Evolutionary conservation across 1,140 invertebrate genomes (phyloP).

Genomic region (Augochlora pura): DNA sequence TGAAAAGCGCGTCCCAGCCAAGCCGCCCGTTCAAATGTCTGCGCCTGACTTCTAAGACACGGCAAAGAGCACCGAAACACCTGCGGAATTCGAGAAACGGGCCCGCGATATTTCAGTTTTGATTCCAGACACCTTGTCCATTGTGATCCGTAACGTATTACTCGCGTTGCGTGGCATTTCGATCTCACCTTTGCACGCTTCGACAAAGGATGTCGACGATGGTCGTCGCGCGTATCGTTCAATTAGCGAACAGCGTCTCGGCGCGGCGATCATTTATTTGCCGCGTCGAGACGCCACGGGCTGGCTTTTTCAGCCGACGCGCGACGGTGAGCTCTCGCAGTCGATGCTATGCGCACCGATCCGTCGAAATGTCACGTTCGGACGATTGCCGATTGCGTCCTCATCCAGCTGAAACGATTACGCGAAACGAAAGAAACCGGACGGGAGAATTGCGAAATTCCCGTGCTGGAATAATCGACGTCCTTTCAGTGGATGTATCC

Average conservation of each 20-base stretch:
- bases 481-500: conserved; percentile 66
- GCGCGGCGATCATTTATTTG: conserved; percentile 26
- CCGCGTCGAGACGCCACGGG: not conserved
- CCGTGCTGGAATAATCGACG: conserved; percentile 29
- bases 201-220: not conserved
- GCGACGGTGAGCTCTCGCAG: not conserved
- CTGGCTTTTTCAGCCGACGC: conserved; percentile 3
- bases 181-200: conserved; percentile 23
- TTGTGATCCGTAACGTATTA: conserved; percentile 35
- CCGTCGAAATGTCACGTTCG: conserved; percentile 35
- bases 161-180: conserved; percentile 37
- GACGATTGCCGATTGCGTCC: conserved; percentile 28
- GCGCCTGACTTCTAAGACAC: not conserved
- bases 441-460: conserved; percentile 25
- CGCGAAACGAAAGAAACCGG: not conserved
- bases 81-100: not conserved
- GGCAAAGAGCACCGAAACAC: not conserved
- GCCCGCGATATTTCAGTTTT: conserved; percentile 11
- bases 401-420: conserved; percentile 6
- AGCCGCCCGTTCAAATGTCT: not conserved
- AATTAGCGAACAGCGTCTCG: conserved; percentile 32
- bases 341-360: not conserved
- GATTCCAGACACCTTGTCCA: not conserved
- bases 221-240: conserved; percentile 7
- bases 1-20: not conserved